Evolutionary conservation across 2,888 invertebrate species (phyloP), one percentile per base, ranked within the genome.

Genomic region (Leptinotarsa tumamoca): DNA sequence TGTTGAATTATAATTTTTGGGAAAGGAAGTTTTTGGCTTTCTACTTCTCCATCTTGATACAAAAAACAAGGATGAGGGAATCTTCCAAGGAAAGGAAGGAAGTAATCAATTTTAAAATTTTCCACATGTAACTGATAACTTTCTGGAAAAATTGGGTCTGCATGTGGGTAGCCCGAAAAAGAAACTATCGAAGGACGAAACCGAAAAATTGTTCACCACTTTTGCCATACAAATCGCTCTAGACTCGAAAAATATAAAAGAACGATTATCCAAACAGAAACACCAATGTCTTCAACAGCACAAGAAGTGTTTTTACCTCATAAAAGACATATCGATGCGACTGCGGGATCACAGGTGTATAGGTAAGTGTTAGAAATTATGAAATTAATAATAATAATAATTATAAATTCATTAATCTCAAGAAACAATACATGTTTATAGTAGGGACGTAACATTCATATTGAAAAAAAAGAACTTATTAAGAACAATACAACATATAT

Each of bases 141-240:
- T 82, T 75, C 78, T 83, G 67, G 77, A 81, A 71, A 79, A 82
- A 69, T 71, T 83, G 23, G 82, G 80, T 23, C 67, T 82, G 17
- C 78, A 79, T 51, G 79, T 80, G 18, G 58, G 67, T 74, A 80
- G 77, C 71, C 78, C 79, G 56, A 79, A 78, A 56, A 43, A 69
- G 69, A 78, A 75, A 68, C 63, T 80, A 58, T 72, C 81, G 17
- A 78, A 74, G 69, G 80, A 80, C 50, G 80, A 82, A 73, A 79
- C 78, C 0, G 82, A 83, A 75, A 75, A 76, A 61, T 73, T 76
- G 33, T 79, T 82, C 61, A 80, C 79, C 21, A 73, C 79, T 3
- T 78, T 83, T 33, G 78, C 79, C 33, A 75, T 80, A 33, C 79
- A 78, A 68, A 71, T 82, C 15, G 72, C 74, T 14, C 68, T 76